Base-by-base conservation (phyloP, 2,888 invertebrate species). In the Xanthorhoe designata region DNA sequence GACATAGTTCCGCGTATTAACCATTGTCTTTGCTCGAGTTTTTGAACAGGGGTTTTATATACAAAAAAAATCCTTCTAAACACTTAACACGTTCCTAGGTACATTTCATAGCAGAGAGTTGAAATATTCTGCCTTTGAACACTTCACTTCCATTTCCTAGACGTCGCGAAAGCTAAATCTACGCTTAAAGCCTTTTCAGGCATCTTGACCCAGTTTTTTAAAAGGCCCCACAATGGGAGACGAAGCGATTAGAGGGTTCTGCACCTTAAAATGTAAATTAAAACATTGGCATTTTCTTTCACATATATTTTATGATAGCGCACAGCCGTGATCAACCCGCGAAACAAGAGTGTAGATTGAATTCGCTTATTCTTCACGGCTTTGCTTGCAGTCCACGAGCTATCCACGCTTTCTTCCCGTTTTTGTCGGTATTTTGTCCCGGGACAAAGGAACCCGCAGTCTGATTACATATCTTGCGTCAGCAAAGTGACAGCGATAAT, bases 131-230 rank as follows among this genome's bases (percentile, higher is more conserved):
- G 80, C 79, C 77, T 69, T 72, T 69, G 78, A 81, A 82, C 84
- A 84, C 86, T 89, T 81, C 69, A 83, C 78, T 78, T 84, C 87
- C 88, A 89, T 89, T 90, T 85, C 82, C 85, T 79, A 87, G 87
- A 82, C 85, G 83, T 80, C 72, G 79, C 76, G 81, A 83, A 80
- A 83, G 83, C 88, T 87, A 88, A 88, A 88, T 88, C 89, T 88
- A 84, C 86, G 87, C 82, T 90, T 86, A 88, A n/a, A 89, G 87
- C 90, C 88, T 89, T 90, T 87, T 85, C 85, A 84, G 80, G 78
- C 78, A 84, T 83, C 90, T 91, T 87, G 91, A 90, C 91, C 91
- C 74, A 88, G 71, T 86, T 91, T 85, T 90, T 73, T 68, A 42
- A 19, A 29, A 15, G 74, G 82, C 76, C 45, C 13, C 60, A 78